phyloP scores from a whole-genome alignment of 2,797 vertebrate genomes.

The Rhinophrynus dorsalis region DNA sequence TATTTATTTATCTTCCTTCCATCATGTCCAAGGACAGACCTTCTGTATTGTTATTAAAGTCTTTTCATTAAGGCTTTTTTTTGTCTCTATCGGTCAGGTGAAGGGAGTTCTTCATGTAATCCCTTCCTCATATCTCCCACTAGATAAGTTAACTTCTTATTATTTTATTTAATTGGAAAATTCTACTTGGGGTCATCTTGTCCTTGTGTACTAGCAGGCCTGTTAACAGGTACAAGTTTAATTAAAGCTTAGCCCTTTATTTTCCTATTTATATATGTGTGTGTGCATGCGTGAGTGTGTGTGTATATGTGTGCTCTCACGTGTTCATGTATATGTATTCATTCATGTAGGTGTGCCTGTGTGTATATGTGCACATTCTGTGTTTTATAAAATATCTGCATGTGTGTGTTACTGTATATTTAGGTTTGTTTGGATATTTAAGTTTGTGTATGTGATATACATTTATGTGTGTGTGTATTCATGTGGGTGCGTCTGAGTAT shows the following conservation, averaged over 20 bases:
- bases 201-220: conserved; percentile 20
- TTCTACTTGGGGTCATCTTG: conserved; percentile 37
- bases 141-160: conserved; percentile 43
- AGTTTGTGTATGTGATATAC: too few relatives aligned
- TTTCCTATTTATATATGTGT: not conserved
- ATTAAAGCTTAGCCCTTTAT: conserved; percentile 12
- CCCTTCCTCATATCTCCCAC: conserved; percentile 24
- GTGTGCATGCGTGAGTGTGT: not conserved
- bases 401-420: too few relatives aligned
- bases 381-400: too few relatives aligned
- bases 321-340: too few relatives aligned
- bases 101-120: conserved; percentile 29
- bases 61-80: conserved; percentile 36
- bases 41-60: conserved; percentile 34
- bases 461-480: too few relatives aligned
- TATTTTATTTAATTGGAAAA: conserved; percentile 45
- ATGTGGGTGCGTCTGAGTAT: too few relatives aligned
- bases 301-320: too few relatives aligned
- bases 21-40: conserved; percentile 43
- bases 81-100: conserved; percentile 35
- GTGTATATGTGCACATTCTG: too few relatives aligned
- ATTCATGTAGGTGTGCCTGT: too few relatives aligned
- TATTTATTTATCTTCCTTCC: conserved; percentile 38
- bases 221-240: conserved; percentile 6
- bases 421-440: too few relatives aligned